A percentile compares a stretch with the other conserved stretches of the same genome.
These are phyloP conservation scores for Apostichopus japonicus DNA, from an alignment of 35 echinoderm and acorn worm genomes.

Conservation along the genomic window DNA sequence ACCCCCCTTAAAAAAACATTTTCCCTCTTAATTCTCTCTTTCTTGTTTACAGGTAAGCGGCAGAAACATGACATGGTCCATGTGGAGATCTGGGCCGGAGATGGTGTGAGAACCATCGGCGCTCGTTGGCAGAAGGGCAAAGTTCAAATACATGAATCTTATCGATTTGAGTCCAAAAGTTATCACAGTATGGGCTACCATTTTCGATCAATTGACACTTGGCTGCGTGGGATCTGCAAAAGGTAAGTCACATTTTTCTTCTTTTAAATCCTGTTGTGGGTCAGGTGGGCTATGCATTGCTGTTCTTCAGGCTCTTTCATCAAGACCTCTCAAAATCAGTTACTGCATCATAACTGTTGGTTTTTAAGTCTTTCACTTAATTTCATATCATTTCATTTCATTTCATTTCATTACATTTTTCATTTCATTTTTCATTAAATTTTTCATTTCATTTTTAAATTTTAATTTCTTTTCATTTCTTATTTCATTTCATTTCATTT, in stretches of 20 bases:
- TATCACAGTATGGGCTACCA: slow-evolving; percentile 88
- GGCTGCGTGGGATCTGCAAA: slow-evolving; percentile 91
- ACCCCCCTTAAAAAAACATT: too few relatives aligned
- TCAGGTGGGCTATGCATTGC: too few relatives aligned
- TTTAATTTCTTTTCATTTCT: too few relatives aligned
- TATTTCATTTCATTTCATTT: too few relatives aligned
- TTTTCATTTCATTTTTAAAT: too few relatives aligned
- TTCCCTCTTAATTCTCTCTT: not conserved
- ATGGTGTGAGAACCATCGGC: slow-evolving; percentile 81
- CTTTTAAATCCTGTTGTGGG: not conserved
- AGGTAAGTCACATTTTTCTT: slow-evolving; percentile 55
- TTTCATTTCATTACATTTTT: too few relatives aligned
- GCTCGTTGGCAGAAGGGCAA: slow-evolving; percentile 96
- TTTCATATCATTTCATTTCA: too few relatives aligned
- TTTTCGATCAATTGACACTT: slow-evolving; percentile 96
- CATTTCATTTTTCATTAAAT: too few relatives aligned
- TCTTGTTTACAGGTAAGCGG: slow-evolving; percentile 66
- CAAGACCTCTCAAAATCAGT: too few relatives aligned
- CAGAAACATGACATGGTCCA: slow-evolving; percentile 98
- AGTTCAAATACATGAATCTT: slow-evolving; percentile 95
- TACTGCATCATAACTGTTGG: too few relatives aligned
- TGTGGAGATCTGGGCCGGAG: slow-evolving; percentile 94
- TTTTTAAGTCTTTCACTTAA: too few relatives aligned
- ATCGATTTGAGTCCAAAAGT: slow-evolving; percentile 94
- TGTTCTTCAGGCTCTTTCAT: too few relatives aligned